Base-by-base conservation (phyloP, 2,888 invertebrate species). In the Patella pellucida region DNA sequence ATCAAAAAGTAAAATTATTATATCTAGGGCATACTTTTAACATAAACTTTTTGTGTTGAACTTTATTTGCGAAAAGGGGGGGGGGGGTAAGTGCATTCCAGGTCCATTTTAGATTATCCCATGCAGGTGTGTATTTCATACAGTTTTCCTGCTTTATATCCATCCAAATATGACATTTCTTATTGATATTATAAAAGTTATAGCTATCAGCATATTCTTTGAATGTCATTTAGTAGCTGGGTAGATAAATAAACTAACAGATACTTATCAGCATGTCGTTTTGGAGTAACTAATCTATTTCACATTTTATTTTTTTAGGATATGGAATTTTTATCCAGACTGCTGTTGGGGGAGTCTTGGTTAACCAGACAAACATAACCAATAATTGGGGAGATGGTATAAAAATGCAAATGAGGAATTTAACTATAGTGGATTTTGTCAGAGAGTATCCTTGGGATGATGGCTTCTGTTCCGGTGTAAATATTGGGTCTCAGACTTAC, bases 301-400 rank as follows among this genome's bases (percentile, higher is more conserved):
- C 41, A 41, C 41, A 41, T 41, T 41, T 9, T 1, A 41, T 41
- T 41, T 41, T 41, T 41, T 41, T 81, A 90, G 91, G 91, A 76
- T 87, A 91, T 82, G 91, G 91, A 50, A 79, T 89, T 3, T 87
- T 85, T 71, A 85, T 90, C 23, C 84, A 89, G 76, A 86, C 89
- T 9, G 82, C 85, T 15, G 84, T 90, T n/a, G 91, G 91, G 31
- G 81, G 84, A 15, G 87, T 89, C 0, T 77, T 86, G 16, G 83
- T 91, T 70, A 88, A 87, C 74, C 86, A 84, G 78, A 88, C 89
- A 3, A 81, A 85, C 27, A 78, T 90, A 31, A 72, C 80, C 5
- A 76, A 89, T 74, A 91, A 91, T 84, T 85, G 86, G 84, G 91
- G 90, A n/a, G 90, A 90, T 81, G 91, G 91, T 4, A 83, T 90